Base-by-base conservation (phyloP, 2,797 vertebrate species). In the Mustela erminea region DNA sequence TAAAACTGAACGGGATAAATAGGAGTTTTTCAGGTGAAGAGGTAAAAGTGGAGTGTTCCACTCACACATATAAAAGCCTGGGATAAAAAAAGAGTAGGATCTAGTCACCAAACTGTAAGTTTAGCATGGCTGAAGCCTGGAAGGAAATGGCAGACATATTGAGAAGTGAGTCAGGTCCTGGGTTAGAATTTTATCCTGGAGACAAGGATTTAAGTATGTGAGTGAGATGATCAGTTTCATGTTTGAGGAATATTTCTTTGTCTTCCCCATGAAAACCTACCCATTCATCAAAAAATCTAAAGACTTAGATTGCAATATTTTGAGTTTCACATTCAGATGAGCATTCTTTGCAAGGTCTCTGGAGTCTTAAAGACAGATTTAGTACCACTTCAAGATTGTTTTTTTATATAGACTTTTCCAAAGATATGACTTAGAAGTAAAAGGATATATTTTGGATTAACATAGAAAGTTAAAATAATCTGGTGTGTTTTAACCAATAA, bases 261-360 rank as follows among this genome's bases (percentile, higher is more conserved):
- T 41, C 46, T 92, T 18, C 9, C 64, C 17, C 64, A 41, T 78
- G 20, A 20, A 87, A 92, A 86, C 4, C 10, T 58, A 29, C 35
- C 68, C 74, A n/a, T 88, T 90, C 60, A 84, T 41, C 13, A 49
- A 95, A 92, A 88, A 23, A 95, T 60, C 58, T 87, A 52, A 7
- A 46, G 2, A 8, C 41, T 95, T 81, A 54, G 5, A 86, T 60
- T 27, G 66, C 25, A 77, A 86, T 13, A 84, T 41, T 86, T 77
- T 87, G 46, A 96, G 21, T 1, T 83, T 89, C 9, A 92, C 13
- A 86, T 9, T 41, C 72, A 49, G 10, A 20, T 3, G 15, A 5
- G 46, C 18, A 46, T 62, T 91, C 77, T 80, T 54, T 93, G 17
- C 32, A 58, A 84, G 38, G 27, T 88, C 20, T 14, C 29, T 64